These are phyloP conservation scores for Neodiprion fabricii DNA, from an alignment of 1,140 invertebrate species.

Conservation along the genomic window DNA sequence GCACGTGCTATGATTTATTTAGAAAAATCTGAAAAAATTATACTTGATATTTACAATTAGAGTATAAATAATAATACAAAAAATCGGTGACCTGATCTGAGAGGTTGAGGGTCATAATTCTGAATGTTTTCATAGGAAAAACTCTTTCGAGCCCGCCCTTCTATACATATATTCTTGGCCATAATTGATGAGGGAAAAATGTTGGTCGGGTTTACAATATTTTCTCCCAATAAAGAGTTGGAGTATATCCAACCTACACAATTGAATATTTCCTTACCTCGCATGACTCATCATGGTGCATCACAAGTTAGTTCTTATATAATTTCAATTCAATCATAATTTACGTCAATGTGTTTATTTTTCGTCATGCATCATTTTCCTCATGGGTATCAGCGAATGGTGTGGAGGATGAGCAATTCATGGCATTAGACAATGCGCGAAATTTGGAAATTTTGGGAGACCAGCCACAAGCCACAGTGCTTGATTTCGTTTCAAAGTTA, in stretches of 20 bases:
- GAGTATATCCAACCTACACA: not conserved
- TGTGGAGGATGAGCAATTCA: conserved; percentile 1
- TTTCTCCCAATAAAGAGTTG: not conserved
- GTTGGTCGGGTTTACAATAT: not conserved
- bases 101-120: conserved; percentile 2
- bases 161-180: not conserved
- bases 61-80: not conserved
- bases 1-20: not conserved
- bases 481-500: not conserved
- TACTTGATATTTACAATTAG: not conserved
- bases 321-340: conserved; percentile 8
- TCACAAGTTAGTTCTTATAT: conserved; percentile 1
- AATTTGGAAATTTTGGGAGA: not conserved
- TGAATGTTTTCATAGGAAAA: not conserved
- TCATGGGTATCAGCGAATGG: not conserved
- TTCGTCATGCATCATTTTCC: not conserved
- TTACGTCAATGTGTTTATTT: conserved; percentile 1
- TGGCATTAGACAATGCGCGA: conserved; percentile 3
- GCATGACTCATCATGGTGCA: conserved; percentile 1
- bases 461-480: not conserved
- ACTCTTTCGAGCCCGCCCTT: not conserved
- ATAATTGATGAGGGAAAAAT: not conserved
- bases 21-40: not conserved
- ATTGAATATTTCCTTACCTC: conserved; percentile 3
- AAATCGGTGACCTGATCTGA: not conserved